These are phyloP conservation scores for Tenthredo distinguenda DNA, from an alignment of 2,888 invertebrate species.

Conservation along the genomic window DNA sequence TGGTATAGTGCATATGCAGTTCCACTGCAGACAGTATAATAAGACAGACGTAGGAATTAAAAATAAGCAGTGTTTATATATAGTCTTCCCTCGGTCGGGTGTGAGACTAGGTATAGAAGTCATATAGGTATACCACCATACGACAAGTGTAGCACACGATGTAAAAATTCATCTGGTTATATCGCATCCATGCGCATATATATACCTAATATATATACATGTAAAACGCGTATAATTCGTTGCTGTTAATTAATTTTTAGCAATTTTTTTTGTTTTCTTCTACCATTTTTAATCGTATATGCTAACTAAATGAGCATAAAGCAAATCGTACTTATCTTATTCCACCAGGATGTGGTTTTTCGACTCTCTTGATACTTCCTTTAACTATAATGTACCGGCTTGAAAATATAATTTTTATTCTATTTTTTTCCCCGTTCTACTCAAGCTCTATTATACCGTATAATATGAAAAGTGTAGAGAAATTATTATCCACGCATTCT, in stretches of 20 bases:
- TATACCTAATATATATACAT: not conserved
- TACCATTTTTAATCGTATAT: not conserved
- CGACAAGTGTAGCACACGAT: not conserved
- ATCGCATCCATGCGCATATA: no score
- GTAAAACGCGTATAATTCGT: not conserved
- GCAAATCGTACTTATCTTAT: not conserved
- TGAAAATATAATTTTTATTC: not conserved
- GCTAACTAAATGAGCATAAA: not conserved
- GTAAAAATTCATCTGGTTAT: not conserved
- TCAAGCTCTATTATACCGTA: not conserved
- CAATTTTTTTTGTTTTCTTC: not conserved
- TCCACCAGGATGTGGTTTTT: constrained; percentile 31
- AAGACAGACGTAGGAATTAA: constrained; percentile 39
- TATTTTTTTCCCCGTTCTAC: not conserved
- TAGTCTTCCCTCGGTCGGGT: constrained; percentile 29
- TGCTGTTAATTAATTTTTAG: not conserved
- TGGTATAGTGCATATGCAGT: not conserved
- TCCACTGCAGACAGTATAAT: not conserved
- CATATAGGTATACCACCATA: not conserved
- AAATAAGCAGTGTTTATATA: constrained; percentile 48
- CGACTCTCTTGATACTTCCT: constrained; percentile 21
- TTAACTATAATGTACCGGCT: not conserved
- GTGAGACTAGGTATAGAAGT: not conserved
- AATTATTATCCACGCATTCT: not conserved
- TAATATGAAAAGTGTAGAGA: not conserved